Percentiles rank a stretch among this genome's conserved stretches.
phyloP scores from a whole-genome alignment of 2,113 vertebrate genomes.

The Chaetodon trifascialis region DNA sequence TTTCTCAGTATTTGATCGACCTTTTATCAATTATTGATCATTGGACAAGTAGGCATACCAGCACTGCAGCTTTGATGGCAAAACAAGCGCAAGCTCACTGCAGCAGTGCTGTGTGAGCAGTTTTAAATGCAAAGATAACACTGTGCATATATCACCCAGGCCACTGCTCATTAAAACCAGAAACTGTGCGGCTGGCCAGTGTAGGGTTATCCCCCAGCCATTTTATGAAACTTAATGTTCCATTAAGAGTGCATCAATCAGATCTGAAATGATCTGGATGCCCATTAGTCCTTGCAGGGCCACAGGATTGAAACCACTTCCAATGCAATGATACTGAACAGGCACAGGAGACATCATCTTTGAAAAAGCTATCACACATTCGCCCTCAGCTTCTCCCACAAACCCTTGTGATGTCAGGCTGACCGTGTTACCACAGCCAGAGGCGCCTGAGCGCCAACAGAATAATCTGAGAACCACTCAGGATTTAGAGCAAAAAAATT shows the following conservation, averaged over 20 bases:
- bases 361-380: conserved; percentile 53
- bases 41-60: conserved; percentile 6
- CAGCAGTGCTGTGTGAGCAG: conserved; percentile 12
- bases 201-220: conserved; percentile 25
- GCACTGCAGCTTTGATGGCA: background rate
- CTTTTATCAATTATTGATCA: background rate
- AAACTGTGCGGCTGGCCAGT: background rate
- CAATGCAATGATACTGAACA: conserved; percentile 41
- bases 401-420: conserved; percentile 24
- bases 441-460: background rate
- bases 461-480: conserved; percentile 12
- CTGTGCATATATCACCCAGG: conserved; percentile 35
- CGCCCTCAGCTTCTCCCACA: background rate
- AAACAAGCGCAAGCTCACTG: conserved; percentile 22
- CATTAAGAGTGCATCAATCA: conserved; percentile 60
- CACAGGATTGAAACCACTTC: conserved; percentile 24
- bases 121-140: conserved; percentile 49
- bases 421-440: conserved; percentile 40
- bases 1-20: conserved; percentile 6
- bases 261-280: conserved; percentile 49
- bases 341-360: conserved; percentile 19
- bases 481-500: background rate
- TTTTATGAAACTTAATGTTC: conserved; percentile 60
- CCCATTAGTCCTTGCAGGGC: conserved; percentile 45
- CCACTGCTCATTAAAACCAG: conserved; percentile 49